Percentiles rank a stretch among this genome's conserved stretches.
Evolutionary conservation across 2,113 vertebrate genomes (phyloP).

Genomic region (Notothenia rossii): DNA sequence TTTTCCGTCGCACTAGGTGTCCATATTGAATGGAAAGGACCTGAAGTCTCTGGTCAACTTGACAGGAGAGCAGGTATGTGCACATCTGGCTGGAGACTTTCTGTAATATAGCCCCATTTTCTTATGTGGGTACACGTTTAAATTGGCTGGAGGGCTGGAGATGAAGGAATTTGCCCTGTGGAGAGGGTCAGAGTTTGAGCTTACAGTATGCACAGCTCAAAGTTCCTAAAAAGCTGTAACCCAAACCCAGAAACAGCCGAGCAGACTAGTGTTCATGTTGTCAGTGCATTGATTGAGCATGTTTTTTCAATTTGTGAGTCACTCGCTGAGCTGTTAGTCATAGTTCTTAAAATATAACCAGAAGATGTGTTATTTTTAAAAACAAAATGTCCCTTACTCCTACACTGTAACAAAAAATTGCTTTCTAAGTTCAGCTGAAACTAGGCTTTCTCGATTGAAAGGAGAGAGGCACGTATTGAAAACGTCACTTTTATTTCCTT

Average conservation of each 20-base stretch:
- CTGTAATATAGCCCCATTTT: slow-evolving; percentile 8
- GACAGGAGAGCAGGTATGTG: slow-evolving; percentile 92
- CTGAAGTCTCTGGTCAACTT: slow-evolving; percentile 88
- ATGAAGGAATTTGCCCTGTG: slow-evolving; percentile 62
- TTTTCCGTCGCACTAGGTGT: slow-evolving; percentile 81
- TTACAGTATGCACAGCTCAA: slow-evolving; percentile 43
- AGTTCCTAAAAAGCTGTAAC: slow-evolving; percentile 33
- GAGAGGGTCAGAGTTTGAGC: slow-evolving; percentile 56
- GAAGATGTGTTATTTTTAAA: neutral
- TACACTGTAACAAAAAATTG: neutral
- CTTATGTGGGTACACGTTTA: slow-evolving; percentile 39
- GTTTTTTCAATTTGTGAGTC: neutral
- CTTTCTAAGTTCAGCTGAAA: neutral
- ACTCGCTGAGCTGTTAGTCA: neutral
- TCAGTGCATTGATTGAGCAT: slow-evolving; percentile 23
- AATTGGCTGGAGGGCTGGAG: slow-evolving; percentile 25
- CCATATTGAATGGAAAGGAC: slow-evolving; percentile 88
- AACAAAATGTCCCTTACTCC: neutral
- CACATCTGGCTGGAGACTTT: slow-evolving; percentile 31
- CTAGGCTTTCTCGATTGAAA: neutral
- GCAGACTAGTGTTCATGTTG: neutral
- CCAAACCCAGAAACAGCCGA: slow-evolving; percentile 47
- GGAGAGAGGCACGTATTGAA: neutral
- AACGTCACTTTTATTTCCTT: neutral
- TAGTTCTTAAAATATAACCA: slow-evolving; percentile 3